Evolutionary conservation across 2,797 vertebrate species (phyloP).

Genomic region (Enteromius viviparus): DNA sequence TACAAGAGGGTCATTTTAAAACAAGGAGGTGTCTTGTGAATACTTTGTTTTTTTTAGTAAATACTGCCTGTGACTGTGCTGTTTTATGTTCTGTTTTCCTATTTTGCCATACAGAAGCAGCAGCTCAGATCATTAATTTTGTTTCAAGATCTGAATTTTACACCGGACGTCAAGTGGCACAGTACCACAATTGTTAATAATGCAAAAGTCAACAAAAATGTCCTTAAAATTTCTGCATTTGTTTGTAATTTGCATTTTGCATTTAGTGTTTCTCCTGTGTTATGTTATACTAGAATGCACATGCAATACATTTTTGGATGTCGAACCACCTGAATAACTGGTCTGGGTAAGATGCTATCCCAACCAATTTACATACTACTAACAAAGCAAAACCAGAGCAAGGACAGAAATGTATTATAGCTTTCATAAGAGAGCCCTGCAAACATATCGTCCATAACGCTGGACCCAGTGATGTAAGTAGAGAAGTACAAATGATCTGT

Average conservation of each 20-base stretch:
- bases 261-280: neutral
- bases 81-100: neutral
- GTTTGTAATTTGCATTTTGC: neutral
- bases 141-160: neutral
- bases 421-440: conserved; percentile 32
- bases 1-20: neutral
- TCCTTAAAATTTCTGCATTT: neutral
- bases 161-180: neutral
- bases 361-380: conserved; percentile 9
- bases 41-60: neutral
- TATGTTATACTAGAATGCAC: neutral
- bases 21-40: neutral
- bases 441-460: conserved; percentile 34
- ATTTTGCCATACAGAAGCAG: neutral
- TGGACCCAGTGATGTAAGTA: conserved; percentile 20
- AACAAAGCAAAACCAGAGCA: conserved; percentile 21
- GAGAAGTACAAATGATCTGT: conserved; percentile 65
- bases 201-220: neutral
- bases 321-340: neutral
- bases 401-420: conserved; percentile 37
- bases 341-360: conserved; percentile 13
- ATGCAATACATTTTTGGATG: neutral
- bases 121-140: neutral
- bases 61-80: conserved; percentile 67
- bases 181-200: neutral